Evolutionary conservation across 2,797 vertebrate genomes (phyloP).

Genomic region (Ficedula albicollis): DNA sequence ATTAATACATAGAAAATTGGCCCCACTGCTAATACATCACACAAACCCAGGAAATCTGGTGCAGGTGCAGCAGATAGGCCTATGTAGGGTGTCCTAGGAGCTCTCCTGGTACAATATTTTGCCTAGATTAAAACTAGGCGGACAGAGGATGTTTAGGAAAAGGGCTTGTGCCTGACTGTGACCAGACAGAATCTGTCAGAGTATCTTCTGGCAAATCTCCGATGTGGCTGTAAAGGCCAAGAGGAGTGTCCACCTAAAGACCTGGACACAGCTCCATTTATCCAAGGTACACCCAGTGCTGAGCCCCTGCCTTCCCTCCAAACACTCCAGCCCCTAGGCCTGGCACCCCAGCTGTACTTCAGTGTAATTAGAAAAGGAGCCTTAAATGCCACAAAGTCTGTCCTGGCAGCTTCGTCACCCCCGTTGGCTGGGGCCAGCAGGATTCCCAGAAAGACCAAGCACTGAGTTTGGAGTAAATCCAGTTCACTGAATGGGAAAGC

Average conservation of each 20-base stretch:
- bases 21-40: not conserved
- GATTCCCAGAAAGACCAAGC: conserved; percentile 6
- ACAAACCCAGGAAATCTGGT: not conserved
- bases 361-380: not conserved
- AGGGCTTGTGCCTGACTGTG: not conserved
- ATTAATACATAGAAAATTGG: not conserved
- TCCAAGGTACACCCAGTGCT: not conserved
- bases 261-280: not conserved
- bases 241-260: not conserved
- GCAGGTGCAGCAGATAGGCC: not conserved
- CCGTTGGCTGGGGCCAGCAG: not conserved
- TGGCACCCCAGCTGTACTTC: not conserved
- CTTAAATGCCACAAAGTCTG: not conserved
- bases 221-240: not conserved
- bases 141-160: not conserved
- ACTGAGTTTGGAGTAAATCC: not conserved
- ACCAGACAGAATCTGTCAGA: not conserved
- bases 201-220: not conserved
- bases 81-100: not conserved
- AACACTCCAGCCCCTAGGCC: not conserved
- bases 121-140: not conserved
- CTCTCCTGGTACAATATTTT: not conserved
- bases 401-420: not conserved
- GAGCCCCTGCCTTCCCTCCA: not conserved
- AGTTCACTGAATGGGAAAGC: not conserved